Conservation (phyloP, 2,888 invertebrate genomes). For the Encarsia formosa region DNA sequence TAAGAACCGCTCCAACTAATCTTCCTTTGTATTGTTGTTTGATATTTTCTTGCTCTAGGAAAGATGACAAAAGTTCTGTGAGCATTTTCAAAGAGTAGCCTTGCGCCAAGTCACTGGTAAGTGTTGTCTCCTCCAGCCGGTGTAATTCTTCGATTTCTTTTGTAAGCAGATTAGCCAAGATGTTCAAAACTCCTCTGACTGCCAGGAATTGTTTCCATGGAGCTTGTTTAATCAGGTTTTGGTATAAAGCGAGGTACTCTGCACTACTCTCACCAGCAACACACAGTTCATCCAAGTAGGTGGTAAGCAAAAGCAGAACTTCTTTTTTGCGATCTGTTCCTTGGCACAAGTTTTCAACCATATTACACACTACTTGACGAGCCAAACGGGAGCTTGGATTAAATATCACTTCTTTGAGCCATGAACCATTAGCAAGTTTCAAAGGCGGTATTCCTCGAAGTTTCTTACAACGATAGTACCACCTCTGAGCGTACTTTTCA, state of each 20-base stretch:
- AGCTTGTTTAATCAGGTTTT: slow-evolving; percentile 75
- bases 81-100: slow-evolving; percentile 88
- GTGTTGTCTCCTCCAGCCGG: slow-evolving; percentile 83
- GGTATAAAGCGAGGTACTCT: slow-evolving; percentile 84
- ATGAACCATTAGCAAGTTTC: slow-evolving; percentile 67
- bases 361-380: slow-evolving; percentile 82
- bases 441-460: slow-evolving; percentile 58
- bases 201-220: slow-evolving; percentile 95
- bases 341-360: slow-evolving; percentile 78
- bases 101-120: slow-evolving; percentile 91
- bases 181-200: slow-evolving; percentile 76
- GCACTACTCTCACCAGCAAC: slow-evolving; percentile 87
- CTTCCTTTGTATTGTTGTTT: slow-evolving; percentile 86
- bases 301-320: slow-evolving; percentile 80
- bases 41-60: slow-evolving; percentile 82
- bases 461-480: slow-evolving; percentile 55
- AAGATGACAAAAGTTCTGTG: slow-evolving; percentile 81
- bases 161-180: slow-evolving; percentile 81
- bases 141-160: slow-evolving; percentile 86
- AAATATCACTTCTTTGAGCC: slow-evolving; percentile 90
- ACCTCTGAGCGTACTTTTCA: slow-evolving; percentile 72
- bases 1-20: slow-evolving; percentile 83
- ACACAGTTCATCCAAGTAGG: slow-evolving; percentile 82
- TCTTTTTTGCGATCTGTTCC: slow-evolving; percentile 65
- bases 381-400: slow-evolving; percentile 87